Evolutionary conservation across 2,888 invertebrate species (phyloP), one percentile per base, ranked within the genome.

Genomic region (Ennomos quercinarius): DNA sequence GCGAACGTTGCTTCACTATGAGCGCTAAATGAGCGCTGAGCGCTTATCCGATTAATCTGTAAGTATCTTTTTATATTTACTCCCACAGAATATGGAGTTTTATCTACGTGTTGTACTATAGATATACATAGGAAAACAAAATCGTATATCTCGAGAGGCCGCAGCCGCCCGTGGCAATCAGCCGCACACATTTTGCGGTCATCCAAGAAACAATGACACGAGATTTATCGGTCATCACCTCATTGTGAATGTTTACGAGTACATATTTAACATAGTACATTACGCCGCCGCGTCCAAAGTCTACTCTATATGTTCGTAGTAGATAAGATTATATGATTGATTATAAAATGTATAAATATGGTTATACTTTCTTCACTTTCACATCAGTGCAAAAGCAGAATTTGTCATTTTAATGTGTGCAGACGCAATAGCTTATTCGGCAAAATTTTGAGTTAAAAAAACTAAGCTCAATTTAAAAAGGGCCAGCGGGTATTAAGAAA

Each of bases 191-290:
- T 13, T 43, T 13, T n/a, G 40, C 40, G 9, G 8, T 36, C 44
- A 70, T 68, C 64, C 65, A 13, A 59, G 54, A 72, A 80, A 80
- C 74, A 77, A 74, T 71, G 75, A 75, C 72, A 75, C 77, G 77
- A 41, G 37, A 77, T 79, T 78, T 80, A 80, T 80, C 70, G 71
- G 52, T 55, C 54, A 57, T 60, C 57, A 74, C 75, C 81, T 80
- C 76, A 73, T 47, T 57, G 73, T 74, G 47, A 38, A 40, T 40
- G 36, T 52, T 34, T 45, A 45, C 73, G 71, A 67, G 70, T 68
- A 67, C 27, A 27, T 27, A 27, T 2, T 27, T 6, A 27, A 27
- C 70, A 67, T 68, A 74, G 70, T 67, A 74, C 70, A 73, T 72
- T 68, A 48, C 55, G 61, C 61, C 55, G 61, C 63, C 58, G 62